phyloP scores from a whole-genome alignment of 2,797 vertebrate species.

The Hypotaenidia philippensis region DNA sequence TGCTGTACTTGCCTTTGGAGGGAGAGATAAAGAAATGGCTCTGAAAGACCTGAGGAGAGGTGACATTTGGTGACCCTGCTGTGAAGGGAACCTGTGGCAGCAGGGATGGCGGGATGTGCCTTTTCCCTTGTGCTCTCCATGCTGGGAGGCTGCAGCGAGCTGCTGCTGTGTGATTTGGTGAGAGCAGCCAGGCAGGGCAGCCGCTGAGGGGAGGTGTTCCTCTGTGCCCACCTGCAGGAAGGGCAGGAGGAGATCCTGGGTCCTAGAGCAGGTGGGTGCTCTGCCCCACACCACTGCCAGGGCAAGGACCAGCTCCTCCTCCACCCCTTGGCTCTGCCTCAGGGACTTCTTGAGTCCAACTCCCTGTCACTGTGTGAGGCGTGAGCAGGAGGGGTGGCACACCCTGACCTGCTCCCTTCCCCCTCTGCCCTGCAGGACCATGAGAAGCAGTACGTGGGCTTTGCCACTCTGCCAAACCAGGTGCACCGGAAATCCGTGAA shows the following conservation, averaged over 20 bases:
- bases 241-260: not conserved
- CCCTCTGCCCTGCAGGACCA: constrained; percentile 76
- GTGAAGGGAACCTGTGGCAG: not conserved
- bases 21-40: not conserved
- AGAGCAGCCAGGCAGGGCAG: not conserved
- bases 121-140: not conserved
- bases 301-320: not conserved
- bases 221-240: not conserved
- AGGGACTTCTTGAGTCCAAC: not conserved
- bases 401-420: not conserved
- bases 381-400: not conserved
- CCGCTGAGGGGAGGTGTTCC: not conserved
- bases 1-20: fast-evolving
- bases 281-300: not conserved
- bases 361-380: not conserved
- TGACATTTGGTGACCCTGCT: not conserved
- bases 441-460: constrained; percentile 97
- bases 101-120: not conserved
- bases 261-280: not conserved
- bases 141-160: not conserved
- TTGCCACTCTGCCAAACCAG: constrained; percentile 95
- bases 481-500: constrained; percentile 97
- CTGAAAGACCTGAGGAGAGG: not conserved
- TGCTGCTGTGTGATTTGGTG: not conserved
- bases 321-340: not conserved